Evolutionary conservation across 2,113 vertebrate species (phyloP), one percentile per base, ranked within the genome.

Genomic region (Phalacrocorax carbo): DNA sequence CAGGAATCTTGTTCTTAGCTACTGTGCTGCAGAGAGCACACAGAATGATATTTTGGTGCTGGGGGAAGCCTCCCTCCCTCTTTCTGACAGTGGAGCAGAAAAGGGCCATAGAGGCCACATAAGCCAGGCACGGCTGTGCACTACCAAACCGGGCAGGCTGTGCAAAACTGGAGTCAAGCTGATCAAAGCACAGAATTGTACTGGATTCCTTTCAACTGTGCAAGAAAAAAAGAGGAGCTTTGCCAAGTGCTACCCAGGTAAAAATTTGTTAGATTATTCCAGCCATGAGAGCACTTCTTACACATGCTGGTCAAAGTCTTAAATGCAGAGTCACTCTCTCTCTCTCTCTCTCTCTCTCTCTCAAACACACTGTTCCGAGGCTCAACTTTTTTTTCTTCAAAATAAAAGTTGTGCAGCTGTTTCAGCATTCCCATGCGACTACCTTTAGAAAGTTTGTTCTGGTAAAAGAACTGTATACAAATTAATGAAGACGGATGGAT

Each of bases 31-130:
- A 93, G 95, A 95, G 81, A 97, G 95, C 94, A 97, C 96, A 97
- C 76, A 97, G 93, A 93, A 93, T 87, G 97, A 94, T 97, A 98
- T 98, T 98, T 97, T 97, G 97, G 96, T 98, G 96, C 97, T 96
- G 97, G 97, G 98, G 97, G 96, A 98, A 98, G 91, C 97, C 95
- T 98, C 98, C 95, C 98, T 98, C 98, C 98, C 97, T 98, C 92
- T 95, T 97, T 97, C 97, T 98, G 98, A 98, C 98, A 98, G 98
- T 96, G 96, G 97, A 97, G 96, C 94, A 98, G 97, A 98, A 98
- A 97, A 98, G 98, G 98, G 98, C 98, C 99, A 98, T 98, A 98
- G 98, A 98, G 98, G 98, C 98, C 98, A 98, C 98, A 98, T 95
- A 97, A 98, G 92, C 97, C 97, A 98, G 93, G 97, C 97, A 97